Conservation (phyloP, 2,113 vertebrate species). For the Leucosticte australis region DNA sequence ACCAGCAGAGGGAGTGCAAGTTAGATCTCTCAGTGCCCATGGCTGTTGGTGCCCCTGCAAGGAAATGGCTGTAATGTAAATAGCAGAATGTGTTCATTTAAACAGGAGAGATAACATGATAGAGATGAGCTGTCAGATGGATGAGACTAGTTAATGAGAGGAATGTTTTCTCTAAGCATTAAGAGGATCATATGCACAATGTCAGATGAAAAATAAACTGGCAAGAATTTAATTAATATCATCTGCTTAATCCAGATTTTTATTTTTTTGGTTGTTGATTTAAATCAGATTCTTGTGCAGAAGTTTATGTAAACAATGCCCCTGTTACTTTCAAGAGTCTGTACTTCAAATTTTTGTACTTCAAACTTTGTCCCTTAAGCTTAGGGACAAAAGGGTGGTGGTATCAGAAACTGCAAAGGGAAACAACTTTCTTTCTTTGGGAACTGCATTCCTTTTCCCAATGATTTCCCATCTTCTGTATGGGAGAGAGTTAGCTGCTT, state of each 20-base stretch:
- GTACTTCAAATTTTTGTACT: background rate
- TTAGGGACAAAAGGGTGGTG: background rate
- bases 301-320: background rate
- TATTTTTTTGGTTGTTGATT: background rate
- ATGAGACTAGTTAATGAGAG: background rate
- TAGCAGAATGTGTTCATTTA: background rate
- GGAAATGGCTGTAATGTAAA: background rate
- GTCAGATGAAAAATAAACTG: slow-evolving; percentile 35
- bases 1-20: slow-evolving; percentile 13
- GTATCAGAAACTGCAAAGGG: background rate
- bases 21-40: background rate
- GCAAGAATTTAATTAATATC: slow-evolving; percentile 14
- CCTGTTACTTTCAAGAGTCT: background rate
- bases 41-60: background rate
- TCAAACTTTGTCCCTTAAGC: no score
- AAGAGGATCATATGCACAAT: background rate
- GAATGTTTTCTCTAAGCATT: slow-evolving; percentile 25
- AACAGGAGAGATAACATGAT: background rate
- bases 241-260: slow-evolving; percentile 21
- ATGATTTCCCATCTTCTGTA: background rate
- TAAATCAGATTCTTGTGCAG: background rate
- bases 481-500: background rate
- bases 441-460: background rate
- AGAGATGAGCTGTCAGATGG: background rate
- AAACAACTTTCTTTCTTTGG: background rate